Conservation (phyloP, 2,888 invertebrate genomes). For the Nomada flava region DNA sequence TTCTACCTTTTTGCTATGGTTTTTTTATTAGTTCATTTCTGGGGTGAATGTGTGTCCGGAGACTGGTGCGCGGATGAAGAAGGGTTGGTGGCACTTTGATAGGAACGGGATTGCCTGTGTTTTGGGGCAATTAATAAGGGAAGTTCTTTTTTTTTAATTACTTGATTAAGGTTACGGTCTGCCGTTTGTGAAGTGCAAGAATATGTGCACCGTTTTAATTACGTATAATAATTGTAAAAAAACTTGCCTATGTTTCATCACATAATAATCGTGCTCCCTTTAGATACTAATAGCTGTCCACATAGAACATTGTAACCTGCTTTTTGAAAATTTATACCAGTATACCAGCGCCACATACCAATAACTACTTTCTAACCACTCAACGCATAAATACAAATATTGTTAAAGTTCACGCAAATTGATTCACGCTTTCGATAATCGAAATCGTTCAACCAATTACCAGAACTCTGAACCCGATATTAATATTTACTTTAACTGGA, state of each 20-base stretch:
- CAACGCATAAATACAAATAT: no score
- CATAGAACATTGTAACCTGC: no score
- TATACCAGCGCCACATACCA: no score
- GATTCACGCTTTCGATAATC: not conserved
- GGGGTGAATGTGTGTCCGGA: not conserved
- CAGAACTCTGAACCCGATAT: conserved; percentile 25
- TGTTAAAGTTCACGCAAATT: no score
- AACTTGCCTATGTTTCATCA: no score
- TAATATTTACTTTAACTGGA: conserved; percentile 22
- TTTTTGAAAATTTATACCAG: no score
- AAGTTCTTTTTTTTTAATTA: not conserved
- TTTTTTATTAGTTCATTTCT: not conserved
- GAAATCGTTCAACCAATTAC: conserved; percentile 17
- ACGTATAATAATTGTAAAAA: no score
- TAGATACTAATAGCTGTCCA: no score
- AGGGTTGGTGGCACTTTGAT: not conserved
- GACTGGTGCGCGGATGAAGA: not conserved
- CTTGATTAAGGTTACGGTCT: not conserved
- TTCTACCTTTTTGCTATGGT: not conserved
- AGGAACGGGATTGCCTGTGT: not conserved
- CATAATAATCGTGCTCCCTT: no score
- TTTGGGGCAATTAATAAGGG: conserved; percentile 1
- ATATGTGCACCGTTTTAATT: no score
- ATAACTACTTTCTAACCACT: no score
- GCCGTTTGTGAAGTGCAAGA: no score